phyloP scores from a whole-genome alignment of 2,797 vertebrate genomes.

The Tenualosa ilisha region DNA sequence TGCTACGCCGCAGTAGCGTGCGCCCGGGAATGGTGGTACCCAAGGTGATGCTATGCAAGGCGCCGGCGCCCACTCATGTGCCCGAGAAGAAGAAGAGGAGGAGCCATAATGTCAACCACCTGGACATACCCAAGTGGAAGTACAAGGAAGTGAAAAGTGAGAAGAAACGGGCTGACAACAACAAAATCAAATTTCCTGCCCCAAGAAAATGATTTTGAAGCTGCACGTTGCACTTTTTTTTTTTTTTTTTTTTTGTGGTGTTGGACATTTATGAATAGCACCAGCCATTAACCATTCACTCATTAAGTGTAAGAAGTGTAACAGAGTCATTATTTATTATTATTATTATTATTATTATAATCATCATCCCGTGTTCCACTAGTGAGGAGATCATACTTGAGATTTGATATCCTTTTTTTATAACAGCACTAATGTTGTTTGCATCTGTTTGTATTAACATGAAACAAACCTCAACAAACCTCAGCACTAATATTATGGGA shows the following conservation, averaged over 20 bases:
- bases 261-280: neutral
- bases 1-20: slow-evolving; percentile 86
- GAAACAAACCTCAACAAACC: neutral
- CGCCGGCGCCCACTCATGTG: slow-evolving; percentile 74
- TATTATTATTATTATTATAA: neutral
- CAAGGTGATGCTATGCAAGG: slow-evolving; percentile 86
- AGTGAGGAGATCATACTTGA: slow-evolving; percentile 37
- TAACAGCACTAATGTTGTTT: neutral
- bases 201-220: slow-evolving; percentile 52
- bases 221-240: neutral
- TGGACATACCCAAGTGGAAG: slow-evolving; percentile 92
- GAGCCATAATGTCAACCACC: slow-evolving; percentile 64
- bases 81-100: slow-evolving; percentile 68
- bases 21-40: slow-evolving; percentile 86
- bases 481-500: neutral
- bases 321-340: neutral
- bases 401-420: slow-evolving; percentile 32
- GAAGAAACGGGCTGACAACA: slow-evolving; percentile 75
- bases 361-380: neutral
- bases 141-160: slow-evolving; percentile 90
- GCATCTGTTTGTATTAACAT: slow-evolving; percentile 25
- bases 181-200: slow-evolving; percentile 61
- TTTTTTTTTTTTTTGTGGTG: neutral
- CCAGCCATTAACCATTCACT: neutral
- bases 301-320: too few species aligned